Conservation (phyloP, 2,888 invertebrate species). For the Stenolophus ochropezus region DNA sequence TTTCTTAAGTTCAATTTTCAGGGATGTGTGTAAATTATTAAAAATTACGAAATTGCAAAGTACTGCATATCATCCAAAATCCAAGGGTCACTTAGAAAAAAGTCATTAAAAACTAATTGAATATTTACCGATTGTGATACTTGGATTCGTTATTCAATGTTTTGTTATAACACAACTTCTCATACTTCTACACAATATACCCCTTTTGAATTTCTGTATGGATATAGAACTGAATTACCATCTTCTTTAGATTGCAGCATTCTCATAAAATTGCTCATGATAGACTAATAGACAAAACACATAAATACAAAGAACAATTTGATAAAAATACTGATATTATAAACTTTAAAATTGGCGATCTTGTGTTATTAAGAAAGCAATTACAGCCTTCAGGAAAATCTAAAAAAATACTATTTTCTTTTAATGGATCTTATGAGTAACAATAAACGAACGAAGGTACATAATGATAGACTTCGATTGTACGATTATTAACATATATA, state of each 20-base stretch:
- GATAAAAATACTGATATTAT: slow-evolving; percentile 11
- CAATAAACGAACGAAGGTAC: too few species aligned
- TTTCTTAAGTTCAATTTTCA: slow-evolving; percentile 64
- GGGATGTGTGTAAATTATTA: slow-evolving; percentile 64
- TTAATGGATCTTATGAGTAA: not conserved
- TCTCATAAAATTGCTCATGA: slow-evolving; percentile 63
- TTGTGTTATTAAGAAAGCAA: not conserved
- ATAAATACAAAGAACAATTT: slow-evolving; percentile 60
- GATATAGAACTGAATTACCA: slow-evolving; percentile 61
- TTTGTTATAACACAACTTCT: slow-evolving; percentile 65
- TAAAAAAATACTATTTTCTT: not conserved
- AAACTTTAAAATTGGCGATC: not conserved
- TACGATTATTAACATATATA: too few species aligned
- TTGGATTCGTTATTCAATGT: slow-evolving; percentile 65
- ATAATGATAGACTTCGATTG: too few species aligned
- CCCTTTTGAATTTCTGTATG: slow-evolving; percentile 65
- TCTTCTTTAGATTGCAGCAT: slow-evolving; percentile 63
- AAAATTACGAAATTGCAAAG: slow-evolving; percentile 64
- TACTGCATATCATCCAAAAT: not conserved
- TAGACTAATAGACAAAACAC: slow-evolving; percentile 61
- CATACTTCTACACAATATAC: slow-evolving; percentile 64
- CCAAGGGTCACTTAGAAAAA: slow-evolving; percentile 66
- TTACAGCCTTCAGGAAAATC: not conserved
- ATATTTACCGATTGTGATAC: slow-evolving; percentile 67
- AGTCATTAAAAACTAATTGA: slow-evolving; percentile 66